Base-by-base conservation (phyloP, 1,140 invertebrate species). In the Drosophila guanche region DNA sequence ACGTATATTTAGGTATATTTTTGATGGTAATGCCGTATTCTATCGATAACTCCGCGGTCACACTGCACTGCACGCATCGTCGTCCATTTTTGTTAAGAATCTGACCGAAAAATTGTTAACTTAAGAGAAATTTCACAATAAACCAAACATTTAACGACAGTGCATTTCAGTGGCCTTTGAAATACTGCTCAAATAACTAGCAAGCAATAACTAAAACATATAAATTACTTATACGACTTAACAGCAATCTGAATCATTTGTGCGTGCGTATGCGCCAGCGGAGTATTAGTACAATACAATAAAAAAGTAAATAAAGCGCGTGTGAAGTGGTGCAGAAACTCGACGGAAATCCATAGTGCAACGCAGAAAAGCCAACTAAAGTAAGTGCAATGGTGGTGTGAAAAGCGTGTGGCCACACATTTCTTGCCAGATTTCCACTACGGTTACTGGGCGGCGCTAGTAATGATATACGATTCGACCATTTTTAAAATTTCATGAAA, bases 401-500 rank as follows among this genome's bases (percentile, higher is more conserved):
- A 41, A 65, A 55, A 55, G 27, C 33, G 16, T 29, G 5, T 5
- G 43, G 55, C 50, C 20, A 7, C 47, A 40, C 51, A 46, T 42
- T 61, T 76, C 46, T 55, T 37, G 22, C 33, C 22, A 53, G 42
- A 40, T 68, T 29, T 14, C 23, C 55, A 56, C 51, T 62, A 14
- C 51, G 46, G 10, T 48, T 63, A 63, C 16, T 46, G 23, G 25
- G 20, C 27, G 53, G 27, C 12, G 62, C 69, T 62, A 73, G 74
- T 86, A 86, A 86, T 86, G 83, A 86, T 86, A 86, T 86, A 83
- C 81, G 78, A 48, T 81, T 71, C 80, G 81, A 85, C 81, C 81
- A 85, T 85, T 85, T 85, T 88, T 75, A 88, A 88, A 86, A 86
- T 88, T 88, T 88, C 78, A 88, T 76, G 83, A 86, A 86, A 88